A percentile compares a stretch with the other conserved stretches of the same genome.
Evolutionary conservation across 2,113 vertebrate species (phyloP).

Genomic region (Gambusia affinis): DNA sequence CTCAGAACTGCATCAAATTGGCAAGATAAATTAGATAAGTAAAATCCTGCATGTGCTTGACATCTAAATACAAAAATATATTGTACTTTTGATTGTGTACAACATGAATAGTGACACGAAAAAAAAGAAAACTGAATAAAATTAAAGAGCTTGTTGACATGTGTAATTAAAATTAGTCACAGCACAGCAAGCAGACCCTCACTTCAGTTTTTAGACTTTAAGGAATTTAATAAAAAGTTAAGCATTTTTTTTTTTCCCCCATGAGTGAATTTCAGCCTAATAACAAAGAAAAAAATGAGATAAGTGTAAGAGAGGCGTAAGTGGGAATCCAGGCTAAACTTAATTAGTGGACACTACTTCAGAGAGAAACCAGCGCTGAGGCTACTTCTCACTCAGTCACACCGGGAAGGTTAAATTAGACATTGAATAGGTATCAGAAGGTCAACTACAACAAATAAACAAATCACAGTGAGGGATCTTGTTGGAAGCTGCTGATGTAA

Average conservation of each 20-base stretch:
- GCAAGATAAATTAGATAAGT: conserved; percentile 1
- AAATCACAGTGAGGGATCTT: neutral
- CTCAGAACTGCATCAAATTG: conserved; percentile 32
- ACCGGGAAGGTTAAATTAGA: conserved; percentile 6
- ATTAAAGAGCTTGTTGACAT: too few species aligned
- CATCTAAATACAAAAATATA: conserved; percentile 1
- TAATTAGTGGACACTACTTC: conserved; percentile 49
- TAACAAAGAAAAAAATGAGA: conserved; percentile 21
- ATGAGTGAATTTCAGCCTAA: conserved; percentile 11
- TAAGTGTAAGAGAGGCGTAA: conserved; percentile 18
- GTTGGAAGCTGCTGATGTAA: conserved; percentile 11
- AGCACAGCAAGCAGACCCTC: neutral
- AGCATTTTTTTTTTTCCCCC: neutral
- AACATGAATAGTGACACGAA: neutral
- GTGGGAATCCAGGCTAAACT: conserved; percentile 29
- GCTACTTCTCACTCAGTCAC: neutral
- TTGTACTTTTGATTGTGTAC: neutral
- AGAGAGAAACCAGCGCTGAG: conserved; percentile 13
- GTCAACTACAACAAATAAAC: neutral
- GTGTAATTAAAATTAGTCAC: neutral
- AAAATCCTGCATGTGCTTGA: neutral
- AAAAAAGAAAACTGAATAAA: neutral
- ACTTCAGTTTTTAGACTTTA: conserved; percentile 15
- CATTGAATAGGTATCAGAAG: neutral
- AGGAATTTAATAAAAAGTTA: conserved; percentile 26